Evolutionary conservation across 2,888 invertebrate species (phyloP).

Genomic region (Cephus sareptanus): DNA sequence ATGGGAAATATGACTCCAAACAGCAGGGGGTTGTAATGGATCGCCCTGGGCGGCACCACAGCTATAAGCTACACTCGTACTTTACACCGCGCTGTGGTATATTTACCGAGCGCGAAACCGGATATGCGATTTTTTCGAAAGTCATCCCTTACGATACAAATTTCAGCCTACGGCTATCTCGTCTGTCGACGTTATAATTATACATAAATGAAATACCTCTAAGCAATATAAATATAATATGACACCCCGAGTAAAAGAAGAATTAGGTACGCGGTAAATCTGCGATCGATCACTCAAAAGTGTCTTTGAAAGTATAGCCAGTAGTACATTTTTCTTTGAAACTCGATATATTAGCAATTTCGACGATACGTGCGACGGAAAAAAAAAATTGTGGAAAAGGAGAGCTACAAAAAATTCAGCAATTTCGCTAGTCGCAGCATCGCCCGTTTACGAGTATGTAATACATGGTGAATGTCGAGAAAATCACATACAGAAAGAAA

Average conservation of each 20-base stretch:
- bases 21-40: conserved; percentile 44
- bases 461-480: neutral
- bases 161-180: neutral
- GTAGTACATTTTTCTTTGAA: neutral
- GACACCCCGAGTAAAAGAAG: neutral
- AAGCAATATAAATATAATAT: neutral
- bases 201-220: neutral
- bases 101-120: conserved; percentile 43
- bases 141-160: neutral
- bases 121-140: conserved; percentile 10
- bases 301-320: too few relatives aligned
- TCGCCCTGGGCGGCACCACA: conserved; percentile 30
- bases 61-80: conserved; percentile 40
- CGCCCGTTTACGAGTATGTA: neutral
- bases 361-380: neutral
- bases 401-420: neutral
- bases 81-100: conserved; percentile 32
- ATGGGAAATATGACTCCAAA: conserved; percentile 43
- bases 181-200: neutral
- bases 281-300: too few relatives aligned
- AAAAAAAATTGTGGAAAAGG: neutral
- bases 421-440: neutral
- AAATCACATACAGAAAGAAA: neutral
- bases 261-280: too few relatives aligned
- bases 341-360: neutral